phyloP scores from a whole-genome alignment of 2,113 vertebrate species.

The Malurus elegans region DNA sequence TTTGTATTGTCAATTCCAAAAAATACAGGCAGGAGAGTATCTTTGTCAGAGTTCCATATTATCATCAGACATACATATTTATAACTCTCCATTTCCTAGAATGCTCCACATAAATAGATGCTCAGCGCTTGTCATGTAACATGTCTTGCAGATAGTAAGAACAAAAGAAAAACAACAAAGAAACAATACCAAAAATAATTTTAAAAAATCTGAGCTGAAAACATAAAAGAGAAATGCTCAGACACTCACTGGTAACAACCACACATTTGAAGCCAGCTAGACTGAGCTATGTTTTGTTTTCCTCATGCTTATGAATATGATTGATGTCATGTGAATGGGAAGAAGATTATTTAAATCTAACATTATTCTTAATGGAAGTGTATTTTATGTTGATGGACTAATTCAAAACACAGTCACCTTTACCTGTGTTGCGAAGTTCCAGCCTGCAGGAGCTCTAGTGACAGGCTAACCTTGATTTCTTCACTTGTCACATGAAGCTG shows the following conservation, averaged over 20 bases:
- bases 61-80: conserved; percentile 52
- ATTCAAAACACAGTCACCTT: neutral
- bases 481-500: neutral
- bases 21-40: neutral
- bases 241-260: neutral
- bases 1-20: neutral
- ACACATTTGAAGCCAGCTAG: neutral
- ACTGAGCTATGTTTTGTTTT: neutral
- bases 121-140: conserved; percentile 45
- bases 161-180: conserved; percentile 52
- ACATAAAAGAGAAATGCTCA: neutral
- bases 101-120: conserved; percentile 26
- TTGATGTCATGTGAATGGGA: neutral
- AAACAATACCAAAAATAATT: neutral
- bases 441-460: neutral
- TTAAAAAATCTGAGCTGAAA: neutral
- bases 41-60: neutral
- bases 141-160: conserved; percentile 20
- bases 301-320: neutral
- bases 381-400: neutral
- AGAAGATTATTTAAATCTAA: neutral
- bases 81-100: conserved; percentile 36
- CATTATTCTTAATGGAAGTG: neutral
- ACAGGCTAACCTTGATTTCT: neutral
- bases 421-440: neutral